Base-by-base conservation (phyloP, 2,888 invertebrate genomes). In the Minunthozetes semirufus region DNA sequence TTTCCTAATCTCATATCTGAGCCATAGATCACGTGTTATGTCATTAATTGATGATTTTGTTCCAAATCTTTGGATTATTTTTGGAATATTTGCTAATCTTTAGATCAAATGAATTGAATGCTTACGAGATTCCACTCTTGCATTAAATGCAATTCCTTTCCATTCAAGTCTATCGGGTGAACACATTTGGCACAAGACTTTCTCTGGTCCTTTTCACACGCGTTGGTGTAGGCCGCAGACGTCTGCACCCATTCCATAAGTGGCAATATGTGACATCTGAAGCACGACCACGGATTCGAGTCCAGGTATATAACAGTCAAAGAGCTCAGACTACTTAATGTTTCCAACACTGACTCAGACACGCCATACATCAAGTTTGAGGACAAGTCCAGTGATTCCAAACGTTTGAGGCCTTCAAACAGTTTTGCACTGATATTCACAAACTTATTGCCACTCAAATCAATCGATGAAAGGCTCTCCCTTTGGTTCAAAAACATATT, bases 361-460 rank as follows among this genome's bases (percentile, higher is more conserved):
- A 89, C 83, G 61, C 88, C 87, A 78, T 87, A 86, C 78, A 92
- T 84, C 80, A 87, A 86, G 83, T 92, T 92, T 79, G 88, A 84
- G n/a, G 90, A 90, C 79, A 91, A 82, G 83, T 92, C 91, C 78
- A 92, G 82, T 79, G 86, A 86, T 81, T 88, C 84, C 70, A 89
- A 82, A 85, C 80, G 75, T 15, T 85, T 85, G 0, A 88, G 85
- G 75, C 87, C 85, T 1, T 84, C 83, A 0, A 89, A 82, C 68
- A 87, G 82, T 79, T 87, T 86, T 46, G 84, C 84, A 13, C 87
- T 87, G 79, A 89, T 84, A 71, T 83, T 85, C 0, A 83, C 84
- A 75, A 92, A 84, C 81, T 87, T 86, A 83, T 91, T 92, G 81
- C 88, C 87, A 46, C 90, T 90, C 80, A 92, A 83, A 84, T 91